Conservation (phyloP, 2,113 vertebrate species). For the Rutilus rutilus region DNA sequence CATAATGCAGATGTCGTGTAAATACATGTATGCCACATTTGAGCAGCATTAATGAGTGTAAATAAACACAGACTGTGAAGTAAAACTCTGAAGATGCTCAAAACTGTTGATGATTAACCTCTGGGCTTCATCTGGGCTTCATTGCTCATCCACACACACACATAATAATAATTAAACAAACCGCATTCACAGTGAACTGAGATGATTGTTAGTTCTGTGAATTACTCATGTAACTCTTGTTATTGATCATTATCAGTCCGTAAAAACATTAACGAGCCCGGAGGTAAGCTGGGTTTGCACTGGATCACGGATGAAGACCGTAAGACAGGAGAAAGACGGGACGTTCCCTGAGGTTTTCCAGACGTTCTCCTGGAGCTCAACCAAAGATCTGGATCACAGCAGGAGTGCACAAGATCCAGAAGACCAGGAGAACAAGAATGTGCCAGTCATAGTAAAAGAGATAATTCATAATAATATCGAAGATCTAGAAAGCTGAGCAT, state of each 20-base stretch:
- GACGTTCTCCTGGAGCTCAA: constrained; percentile 21
- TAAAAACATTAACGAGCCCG: not conserved
- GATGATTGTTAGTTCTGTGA: not conserved
- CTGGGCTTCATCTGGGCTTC: not conserved
- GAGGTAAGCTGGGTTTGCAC: not conserved
- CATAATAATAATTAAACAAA: constrained; percentile 41
- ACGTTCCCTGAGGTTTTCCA: constrained; percentile 37
- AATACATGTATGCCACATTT: too few relatives aligned
- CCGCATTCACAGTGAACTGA: constrained; percentile 40
- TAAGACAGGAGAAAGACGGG: not conserved
- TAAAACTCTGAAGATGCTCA: not conserved
- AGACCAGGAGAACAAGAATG: not conserved
- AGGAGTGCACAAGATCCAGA: not conserved
- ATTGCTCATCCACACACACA: not conserved
- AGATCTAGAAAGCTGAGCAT: not conserved
- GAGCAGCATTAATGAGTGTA: too few relatives aligned
- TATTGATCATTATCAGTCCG: not conserved
- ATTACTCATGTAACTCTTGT: not conserved
- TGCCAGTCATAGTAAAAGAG: not conserved
- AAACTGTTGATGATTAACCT: not conserved
- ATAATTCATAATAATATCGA: not conserved
- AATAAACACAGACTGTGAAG: not conserved
- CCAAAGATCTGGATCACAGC: constrained; percentile 26
- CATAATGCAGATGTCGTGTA: too few relatives aligned
- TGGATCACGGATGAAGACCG: not conserved